Evolutionary conservation across 2,888 invertebrate genomes (phyloP).

Genomic region (Pandemis corylana): DNA sequence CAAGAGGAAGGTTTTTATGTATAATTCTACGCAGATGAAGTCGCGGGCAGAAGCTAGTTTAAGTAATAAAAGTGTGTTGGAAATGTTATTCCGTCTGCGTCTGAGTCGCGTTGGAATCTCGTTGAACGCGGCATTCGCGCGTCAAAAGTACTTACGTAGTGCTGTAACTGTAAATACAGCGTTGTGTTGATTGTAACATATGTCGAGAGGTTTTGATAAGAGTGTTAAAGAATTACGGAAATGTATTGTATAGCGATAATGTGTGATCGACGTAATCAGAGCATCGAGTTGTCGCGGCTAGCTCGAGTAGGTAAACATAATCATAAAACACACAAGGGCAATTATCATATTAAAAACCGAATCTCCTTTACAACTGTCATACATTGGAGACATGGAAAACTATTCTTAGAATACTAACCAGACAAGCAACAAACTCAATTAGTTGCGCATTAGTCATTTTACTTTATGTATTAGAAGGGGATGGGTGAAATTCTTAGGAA

Average conservation of each 20-base stretch:
- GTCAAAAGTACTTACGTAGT: too few species aligned
- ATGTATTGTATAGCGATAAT: neutral
- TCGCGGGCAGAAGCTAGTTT: too few species aligned
- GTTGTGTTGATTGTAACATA: slow-evolving; percentile 6
- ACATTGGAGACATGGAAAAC: neutral
- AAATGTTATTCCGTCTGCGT: too few species aligned
- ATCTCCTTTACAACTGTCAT: neutral
- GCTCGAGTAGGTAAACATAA: neutral
- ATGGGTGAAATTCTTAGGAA: too few species aligned
- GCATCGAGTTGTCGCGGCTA: neutral
- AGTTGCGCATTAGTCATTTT: neutral
- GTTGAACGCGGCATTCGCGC: too few species aligned
- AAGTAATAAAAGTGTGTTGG: too few species aligned
- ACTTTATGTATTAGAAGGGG: too few species aligned
- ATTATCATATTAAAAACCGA: neutral
- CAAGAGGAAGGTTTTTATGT: too few species aligned
- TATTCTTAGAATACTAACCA: neutral
- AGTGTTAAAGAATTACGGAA: neutral
- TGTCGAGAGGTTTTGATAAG: slow-evolving; percentile 4
- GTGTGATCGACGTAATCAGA: slow-evolving; percentile 5
- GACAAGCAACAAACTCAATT: neutral
- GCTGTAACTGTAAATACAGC: slow-evolving; percentile 24
- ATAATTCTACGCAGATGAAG: too few species aligned
- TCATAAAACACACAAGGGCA: neutral
- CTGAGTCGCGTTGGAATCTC: too few species aligned